Percentiles rank a stretch among this genome's conserved stretches.
phyloP scores from a whole-genome alignment of 2,888 invertebrate genomes.

The Agriotes lineatus region DNA sequence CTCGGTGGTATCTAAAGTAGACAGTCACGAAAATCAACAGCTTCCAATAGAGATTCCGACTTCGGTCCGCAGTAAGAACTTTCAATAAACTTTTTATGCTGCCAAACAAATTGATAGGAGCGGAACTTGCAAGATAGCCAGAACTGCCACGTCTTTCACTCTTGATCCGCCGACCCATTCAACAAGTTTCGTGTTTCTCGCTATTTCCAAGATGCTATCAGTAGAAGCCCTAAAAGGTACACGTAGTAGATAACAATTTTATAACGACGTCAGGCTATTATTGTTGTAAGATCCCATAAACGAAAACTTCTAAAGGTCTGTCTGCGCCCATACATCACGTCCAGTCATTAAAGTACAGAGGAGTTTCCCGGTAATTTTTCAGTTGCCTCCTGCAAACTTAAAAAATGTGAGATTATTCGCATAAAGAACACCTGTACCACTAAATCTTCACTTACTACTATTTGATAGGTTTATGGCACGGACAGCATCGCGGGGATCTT shows the following conservation, averaged over 20 bases:
- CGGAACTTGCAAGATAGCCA: too few relatives aligned
- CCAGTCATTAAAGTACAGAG: background rate
- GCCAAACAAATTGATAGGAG: too few relatives aligned
- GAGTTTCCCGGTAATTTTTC: conserved; percentile 21
- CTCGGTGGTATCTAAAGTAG: too few relatives aligned
- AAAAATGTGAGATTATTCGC: conserved; percentile 33
- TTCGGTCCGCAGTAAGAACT: too few relatives aligned
- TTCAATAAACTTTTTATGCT: too few relatives aligned
- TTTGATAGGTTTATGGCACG: conserved; percentile 28
- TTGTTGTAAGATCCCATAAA: background rate
- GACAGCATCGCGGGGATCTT: background rate
- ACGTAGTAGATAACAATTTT: background rate
- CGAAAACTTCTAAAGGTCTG: conserved; percentile 2
- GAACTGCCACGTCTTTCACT: too few relatives aligned
- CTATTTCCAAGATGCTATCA: too few relatives aligned
- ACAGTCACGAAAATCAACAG: too few relatives aligned
- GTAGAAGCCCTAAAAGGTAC: too few relatives aligned
- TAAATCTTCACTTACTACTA: conserved; percentile 21
- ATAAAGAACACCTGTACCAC: conserved; percentile 29
- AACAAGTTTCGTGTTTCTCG: too few relatives aligned
- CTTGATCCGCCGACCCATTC: too few relatives aligned
- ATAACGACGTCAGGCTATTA: background rate
- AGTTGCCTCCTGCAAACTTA: background rate
- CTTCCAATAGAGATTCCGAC: too few relatives aligned
- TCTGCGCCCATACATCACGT: background rate